Evolutionary conservation across 2,797 vertebrate species (phyloP), one percentile per base, ranked within the genome.

Genomic region (Liasis olivaceus): DNA sequence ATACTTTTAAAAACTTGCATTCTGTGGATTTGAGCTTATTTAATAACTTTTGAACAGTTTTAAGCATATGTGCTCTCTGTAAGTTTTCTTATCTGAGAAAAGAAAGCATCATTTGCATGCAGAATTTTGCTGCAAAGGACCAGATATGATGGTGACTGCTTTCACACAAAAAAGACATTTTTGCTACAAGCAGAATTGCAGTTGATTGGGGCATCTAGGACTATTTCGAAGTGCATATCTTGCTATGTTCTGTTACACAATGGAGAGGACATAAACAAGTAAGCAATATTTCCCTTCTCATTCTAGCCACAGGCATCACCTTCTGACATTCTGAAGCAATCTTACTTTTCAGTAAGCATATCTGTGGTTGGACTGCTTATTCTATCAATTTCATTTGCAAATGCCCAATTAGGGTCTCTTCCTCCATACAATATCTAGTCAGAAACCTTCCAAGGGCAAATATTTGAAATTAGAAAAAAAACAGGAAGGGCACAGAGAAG

Each of bases 1-100:
- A 94, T 93, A 94, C 92, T 63, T 90, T 95, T 72, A 36, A 94
- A 89, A 69, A 5, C 0, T 85, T 36, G 2, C 66, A 59, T 77
- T 13, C 0, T 94, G 92, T 69, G 3, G 56, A 6, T 8, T 91
- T 3, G 51, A 93, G 1, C 54, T 47, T 0, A 36, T 26, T 36
- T 15, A 95, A 14, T 63, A 14, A 5, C 81, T 24, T 22, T 92
- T 87, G 85, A 36, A 85, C 63, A 69, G 60, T 88, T 54, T 89
- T 66, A 89, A 77, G 36, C 8, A 56, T 11, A 5, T 36, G 20
- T 47, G 5, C 24, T 9, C 26, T 47, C 7, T 54, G 69, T 56
- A 0, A 17, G 22, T 58, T 14, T 42, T 85, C 12, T 72, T 36
- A 9, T 24, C 26, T 69, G 17, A 66, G 51, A 56, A 87, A n/a